Evolutionary conservation across 1,140 invertebrate species (phyloP).

Genomic region (Latrodectus geometricus): DNA sequence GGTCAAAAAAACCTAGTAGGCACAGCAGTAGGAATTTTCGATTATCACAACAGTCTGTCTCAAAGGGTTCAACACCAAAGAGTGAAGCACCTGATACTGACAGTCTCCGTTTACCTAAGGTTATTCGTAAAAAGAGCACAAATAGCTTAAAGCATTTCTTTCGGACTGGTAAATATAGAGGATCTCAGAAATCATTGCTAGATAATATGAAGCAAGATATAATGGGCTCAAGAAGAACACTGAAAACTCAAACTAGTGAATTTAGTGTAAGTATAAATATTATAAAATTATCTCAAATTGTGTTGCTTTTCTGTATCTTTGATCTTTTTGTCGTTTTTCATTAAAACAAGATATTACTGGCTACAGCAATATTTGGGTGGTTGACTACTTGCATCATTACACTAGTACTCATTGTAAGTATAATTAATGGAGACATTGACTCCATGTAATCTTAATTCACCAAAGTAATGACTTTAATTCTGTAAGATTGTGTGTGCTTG

Average conservation of each 20-base stretch:
- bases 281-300: too few species aligned
- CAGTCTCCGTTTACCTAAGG: background rate
- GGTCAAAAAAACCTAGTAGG: conserved; percentile 15
- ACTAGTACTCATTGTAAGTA: too few species aligned
- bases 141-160: conserved; percentile 54
- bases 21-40: background rate
- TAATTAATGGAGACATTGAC: too few species aligned
- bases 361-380: too few species aligned
- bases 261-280: background rate
- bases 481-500: too few species aligned
- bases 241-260: conserved; percentile 9
- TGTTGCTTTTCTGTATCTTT: too few species aligned
- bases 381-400: too few species aligned
- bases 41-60: conserved; percentile 2
- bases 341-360: too few species aligned
- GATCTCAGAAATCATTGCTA: conserved; percentile 50
- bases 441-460: too few species aligned
- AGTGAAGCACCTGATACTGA: conserved; percentile 41
- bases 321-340: too few species aligned
- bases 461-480: too few species aligned
- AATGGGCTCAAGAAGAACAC: background rate
- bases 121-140: conserved; percentile 31
- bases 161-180: conserved; percentile 31
- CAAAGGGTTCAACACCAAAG: conserved; percentile 25
- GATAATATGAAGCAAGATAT: background rate